Base-by-base conservation (phyloP, 2,797 vertebrate genomes). In the Platyrinchus mystaceus region DNA sequence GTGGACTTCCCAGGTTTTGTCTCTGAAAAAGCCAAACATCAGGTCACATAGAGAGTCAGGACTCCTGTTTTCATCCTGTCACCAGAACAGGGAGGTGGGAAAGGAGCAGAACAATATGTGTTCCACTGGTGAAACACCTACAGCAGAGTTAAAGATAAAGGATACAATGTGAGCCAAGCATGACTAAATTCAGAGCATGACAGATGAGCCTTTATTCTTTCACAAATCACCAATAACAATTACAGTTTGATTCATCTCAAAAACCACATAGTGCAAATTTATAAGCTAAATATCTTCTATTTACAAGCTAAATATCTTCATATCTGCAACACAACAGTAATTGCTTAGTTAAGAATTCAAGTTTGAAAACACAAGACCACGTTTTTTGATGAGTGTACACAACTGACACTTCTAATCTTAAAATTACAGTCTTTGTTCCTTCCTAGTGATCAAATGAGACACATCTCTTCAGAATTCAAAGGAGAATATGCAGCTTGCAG, bases 1-100 rank as follows among this genome's bases (percentile, higher is more conserved):
- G 20, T 99, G 98, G 21, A 99, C 98, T 74, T 99, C 99, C 99
- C 99, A 99, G 93, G 96, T 98, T 97, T 98, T 99, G 97, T 99
- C 99, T 97, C 99, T 99, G 94, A 69, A 95, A 84, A 90, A 90
- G 19, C 6, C 83, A 36, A 56, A 22, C 3, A 28, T 59, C n/a
- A 82, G 23, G 44, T 44, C 67, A 43, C 34, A 32, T 7, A 44
- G 6, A 68, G 26, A 66, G 24, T 37, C 41, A 15, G 16, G 37
- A 50, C n/a, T n/a, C 59, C 20, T 23, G 8, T 34, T 91, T 53
- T n/a, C 32, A 70, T 63, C 28, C 39, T 73, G 34, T 13, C 36
- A 74, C 23, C 49, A 79, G 32, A 37, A 64, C 6, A 6, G 20
- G 2, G 21, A 70, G 17, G 27, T 32, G 17, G 16, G 84, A 6